Conservation (phyloP, 2,113 vertebrate genomes). For the Sialia sialis region DNA sequence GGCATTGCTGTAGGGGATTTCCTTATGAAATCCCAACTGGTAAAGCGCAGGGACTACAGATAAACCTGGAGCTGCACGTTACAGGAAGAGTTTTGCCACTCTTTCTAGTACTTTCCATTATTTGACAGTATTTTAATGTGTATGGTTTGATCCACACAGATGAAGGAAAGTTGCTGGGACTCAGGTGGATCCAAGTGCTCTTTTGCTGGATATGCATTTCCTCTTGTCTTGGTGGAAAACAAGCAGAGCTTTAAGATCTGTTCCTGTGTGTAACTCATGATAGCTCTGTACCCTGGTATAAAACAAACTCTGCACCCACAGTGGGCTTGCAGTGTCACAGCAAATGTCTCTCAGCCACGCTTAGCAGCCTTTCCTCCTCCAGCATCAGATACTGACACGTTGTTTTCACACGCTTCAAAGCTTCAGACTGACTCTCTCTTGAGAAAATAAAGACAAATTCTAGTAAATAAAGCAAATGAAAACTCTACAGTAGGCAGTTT, state of each 20-base stretch:
- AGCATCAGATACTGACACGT: not conserved
- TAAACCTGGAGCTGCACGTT: fast-evolving
- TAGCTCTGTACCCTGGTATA: not conserved
- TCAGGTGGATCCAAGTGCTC: not conserved
- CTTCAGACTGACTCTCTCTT: not conserved
- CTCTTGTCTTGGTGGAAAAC: not conserved
- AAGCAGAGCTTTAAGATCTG: not conserved
- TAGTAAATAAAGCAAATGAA: not conserved
- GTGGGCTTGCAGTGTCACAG: not conserved
- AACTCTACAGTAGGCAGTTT: not conserved
- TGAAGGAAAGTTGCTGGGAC: not conserved
- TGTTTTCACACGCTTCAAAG: not conserved
- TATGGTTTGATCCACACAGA: not conserved
- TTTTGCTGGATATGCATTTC: not conserved
- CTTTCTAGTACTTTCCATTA: not conserved
- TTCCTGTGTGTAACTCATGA: not conserved
- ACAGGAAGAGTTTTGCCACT: not conserved
- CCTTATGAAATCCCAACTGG: not conserved
- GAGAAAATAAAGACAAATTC: not conserved
- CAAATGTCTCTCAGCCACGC: not conserved
- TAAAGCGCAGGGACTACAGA: fast-evolving
- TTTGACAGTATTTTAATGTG: not conserved
- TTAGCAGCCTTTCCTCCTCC: not conserved
- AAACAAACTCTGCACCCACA: not conserved
- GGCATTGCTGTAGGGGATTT: not conserved